phyloP scores from a whole-genome alignment of 1,140 invertebrate genomes.

The Oreohelix idahoensis region DNA sequence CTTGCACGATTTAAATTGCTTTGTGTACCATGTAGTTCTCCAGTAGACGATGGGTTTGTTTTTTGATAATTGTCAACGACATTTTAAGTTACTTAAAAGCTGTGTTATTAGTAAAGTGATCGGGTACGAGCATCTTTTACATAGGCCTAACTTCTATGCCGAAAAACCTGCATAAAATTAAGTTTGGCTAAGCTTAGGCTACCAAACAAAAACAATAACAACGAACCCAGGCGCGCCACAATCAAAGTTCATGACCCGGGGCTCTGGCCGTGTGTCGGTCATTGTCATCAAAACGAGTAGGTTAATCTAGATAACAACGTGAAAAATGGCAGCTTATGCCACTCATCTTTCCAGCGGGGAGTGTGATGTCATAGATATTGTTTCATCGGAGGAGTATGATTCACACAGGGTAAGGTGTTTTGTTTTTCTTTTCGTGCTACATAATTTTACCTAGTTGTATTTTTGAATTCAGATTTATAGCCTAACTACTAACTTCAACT shows the following conservation, averaged over 20 bases:
- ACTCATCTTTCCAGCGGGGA: constrained; percentile 30
- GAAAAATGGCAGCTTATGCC: not conserved
- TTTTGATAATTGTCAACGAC: not conserved
- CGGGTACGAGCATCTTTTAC: not conserved
- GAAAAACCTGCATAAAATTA: not conserved
- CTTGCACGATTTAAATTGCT: not conserved
- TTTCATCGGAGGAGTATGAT: constrained; percentile 60
- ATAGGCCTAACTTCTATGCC: not conserved
- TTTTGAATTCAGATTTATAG: too few species aligned
- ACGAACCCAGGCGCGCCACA: not conserved
- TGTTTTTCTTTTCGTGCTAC: too few species aligned
- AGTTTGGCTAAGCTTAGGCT: not conserved
- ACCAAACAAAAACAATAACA: constrained; percentile 11
- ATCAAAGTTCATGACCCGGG: not conserved
- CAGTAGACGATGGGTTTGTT: not conserved
- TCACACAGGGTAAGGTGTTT: constrained; percentile 50
- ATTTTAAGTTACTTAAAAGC: not conserved
- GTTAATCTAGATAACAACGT: not conserved
- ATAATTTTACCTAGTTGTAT: too few species aligned
- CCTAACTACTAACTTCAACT: too few species aligned
- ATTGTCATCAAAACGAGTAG: not conserved
- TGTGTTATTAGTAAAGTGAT: not conserved
- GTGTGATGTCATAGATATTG: constrained; percentile 60
- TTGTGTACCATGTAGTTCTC: not conserved
- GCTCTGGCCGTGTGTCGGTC: not conserved